phyloP scores from a whole-genome alignment of 2,888 invertebrate species.

The Lysandra bellargus region DNA sequence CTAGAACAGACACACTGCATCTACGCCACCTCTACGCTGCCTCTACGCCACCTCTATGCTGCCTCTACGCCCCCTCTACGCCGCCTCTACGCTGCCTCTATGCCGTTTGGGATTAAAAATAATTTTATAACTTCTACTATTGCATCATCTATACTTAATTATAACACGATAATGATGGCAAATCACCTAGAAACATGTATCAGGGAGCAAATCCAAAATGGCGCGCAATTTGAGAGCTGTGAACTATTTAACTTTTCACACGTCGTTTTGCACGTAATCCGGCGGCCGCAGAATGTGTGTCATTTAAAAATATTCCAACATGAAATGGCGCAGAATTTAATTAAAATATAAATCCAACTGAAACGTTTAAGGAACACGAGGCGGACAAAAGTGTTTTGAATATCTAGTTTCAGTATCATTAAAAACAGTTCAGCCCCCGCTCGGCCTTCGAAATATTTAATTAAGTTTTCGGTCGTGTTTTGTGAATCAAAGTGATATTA shows the following conservation, averaged over 20 bases:
- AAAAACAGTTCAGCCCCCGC: constrained; percentile 41
- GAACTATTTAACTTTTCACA: constrained; percentile 22
- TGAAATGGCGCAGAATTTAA: constrained; percentile 10
- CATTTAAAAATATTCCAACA: constrained; percentile 8
- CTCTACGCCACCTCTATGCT: too few species aligned
- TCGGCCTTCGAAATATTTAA: constrained; percentile 43
- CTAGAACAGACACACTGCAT: too few species aligned
- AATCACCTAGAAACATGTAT: not conserved
- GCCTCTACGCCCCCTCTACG: too few species aligned
- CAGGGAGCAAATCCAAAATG: not conserved
- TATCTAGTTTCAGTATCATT: constrained; percentile 41
- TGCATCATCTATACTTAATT: too few species aligned
- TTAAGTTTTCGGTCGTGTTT: constrained; percentile 44
- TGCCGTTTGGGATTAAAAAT: too few species aligned
- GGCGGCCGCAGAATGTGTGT: not conserved
- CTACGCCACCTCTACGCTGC: too few species aligned
- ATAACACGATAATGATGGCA: too few species aligned
- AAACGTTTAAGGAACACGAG: constrained; percentile 24
- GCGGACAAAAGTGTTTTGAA: constrained; percentile 34
- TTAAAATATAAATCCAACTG: not conserved
- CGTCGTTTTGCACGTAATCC: not conserved
- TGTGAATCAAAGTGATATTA: constrained; percentile 45
- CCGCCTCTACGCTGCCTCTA: too few species aligned
- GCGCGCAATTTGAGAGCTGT: constrained; percentile 7
- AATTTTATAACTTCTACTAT: too few species aligned